phyloP scores from a whole-genome alignment of 2,113 vertebrate species.

The cattle (Bos taurus) region ARS-UCD2.0 NC_037338.1:11933501-11934000 shows the following conservation, averaged over 20 bases:
- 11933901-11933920: background rate
- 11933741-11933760: background rate
- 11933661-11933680: conserved; percentile 20
- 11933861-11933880: background rate
- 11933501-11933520: background rate
- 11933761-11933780: background rate
- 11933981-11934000: background rate
- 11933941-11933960: background rate
- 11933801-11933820: background rate
- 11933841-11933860: background rate
- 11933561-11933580: background rate
- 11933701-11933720: background rate
- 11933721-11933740: background rate
- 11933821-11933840: background rate
- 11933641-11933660: background rate
- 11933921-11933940: background rate
- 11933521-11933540: background rate
- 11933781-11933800: background rate
- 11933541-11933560: background rate
- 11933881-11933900: background rate
- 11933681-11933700: background rate
- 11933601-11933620: background rate
- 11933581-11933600: background rate
- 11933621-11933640: background rate
- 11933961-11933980: background rate